A percentile compares a stretch with the other conserved stretches of the same genome.
These are phyloP conservation scores for Watsonalla cultraria DNA, from an alignment of 2,888 invertebrate species.

Conservation along the genomic window DNA sequence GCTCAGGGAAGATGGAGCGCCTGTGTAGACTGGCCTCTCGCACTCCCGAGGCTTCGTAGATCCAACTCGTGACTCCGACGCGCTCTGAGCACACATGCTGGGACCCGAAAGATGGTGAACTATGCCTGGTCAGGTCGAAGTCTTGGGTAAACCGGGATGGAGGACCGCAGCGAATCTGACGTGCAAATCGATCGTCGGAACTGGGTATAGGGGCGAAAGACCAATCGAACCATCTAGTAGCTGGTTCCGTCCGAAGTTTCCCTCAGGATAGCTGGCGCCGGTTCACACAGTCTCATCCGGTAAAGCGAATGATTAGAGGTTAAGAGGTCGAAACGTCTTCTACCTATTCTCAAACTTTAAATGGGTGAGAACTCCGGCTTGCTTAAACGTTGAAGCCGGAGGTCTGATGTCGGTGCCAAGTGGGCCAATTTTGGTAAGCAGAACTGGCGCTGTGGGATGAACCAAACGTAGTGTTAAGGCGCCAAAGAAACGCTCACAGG, in stretches of 20 bases:
- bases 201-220: slow-evolving; percentile 85
- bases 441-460: too few species aligned
- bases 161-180: slow-evolving; percentile 86
- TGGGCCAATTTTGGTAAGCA: too few species aligned
- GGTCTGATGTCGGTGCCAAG: too few species aligned
- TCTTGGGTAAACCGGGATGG: slow-evolving; percentile 85
- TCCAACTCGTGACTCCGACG: slow-evolving; percentile 60
- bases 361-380: too few species aligned
- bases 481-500: slow-evolving; percentile 77
- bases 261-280: slow-evolving; percentile 84
- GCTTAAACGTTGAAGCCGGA: too few species aligned
- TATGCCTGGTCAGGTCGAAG: too few species aligned
- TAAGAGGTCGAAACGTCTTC: slow-evolving; percentile 83
- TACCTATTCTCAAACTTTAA: slow-evolving; percentile 89
- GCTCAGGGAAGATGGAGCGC: slow-evolving; percentile 64
- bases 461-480: slow-evolving; percentile 85
- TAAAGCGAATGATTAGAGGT: slow-evolving; percentile 88
- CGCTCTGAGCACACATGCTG: slow-evolving; percentile 63
- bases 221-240: slow-evolving; percentile 88
- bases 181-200: slow-evolving; percentile 89
- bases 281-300: slow-evolving; percentile 79
- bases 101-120: too few species aligned
- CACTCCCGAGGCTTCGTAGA: slow-evolving; percentile 79
- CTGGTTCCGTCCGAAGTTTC: too few species aligned
- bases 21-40: slow-evolving; percentile 55